Base-by-base conservation (phyloP, 2,797 vertebrate species). In the Siniperca undulata region DNA sequence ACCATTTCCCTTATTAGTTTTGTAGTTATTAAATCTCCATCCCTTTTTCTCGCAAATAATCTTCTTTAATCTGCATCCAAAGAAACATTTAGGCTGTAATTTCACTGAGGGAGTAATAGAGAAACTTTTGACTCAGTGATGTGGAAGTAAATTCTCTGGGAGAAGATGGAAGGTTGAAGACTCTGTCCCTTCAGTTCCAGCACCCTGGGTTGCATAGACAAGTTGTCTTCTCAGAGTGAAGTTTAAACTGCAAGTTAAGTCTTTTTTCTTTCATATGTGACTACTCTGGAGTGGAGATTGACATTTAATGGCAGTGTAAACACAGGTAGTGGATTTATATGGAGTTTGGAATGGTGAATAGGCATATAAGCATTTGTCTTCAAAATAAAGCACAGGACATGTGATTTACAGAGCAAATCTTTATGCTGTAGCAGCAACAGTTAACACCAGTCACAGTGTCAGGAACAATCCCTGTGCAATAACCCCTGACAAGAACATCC, bases 21-120 rank as follows among this genome's bases (percentile, higher is more conserved):
- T 90, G 89, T 85, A 84, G 86, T 89, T 90, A 90, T 91, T 90
- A 82, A 88, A 92, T 91, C 84, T 92, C 78, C 77, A 79, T 84
- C 61, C 61, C 58, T 61, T 87, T 81, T 84, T 42, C 67, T 67
- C 8, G 16, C 80, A 86, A 88, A 89, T 86, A 81, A 81, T 85
- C 74, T 87, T 78, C 74, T 85, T 82, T 89, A 78, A 87, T 89
- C 66, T 88, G 72, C 80, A 89, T 87, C 65, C 69, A 78, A 77
- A 77, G 70, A 83, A 87, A 84, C 71, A 82, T 70, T 85, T 50
- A 58, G 53, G 65, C 30, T 82, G 55, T 82, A 72, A 84, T 80
- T 76, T 81, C 53, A 67, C 61, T 74, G 77, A 77, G 82, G 77
- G 56, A 81, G 69, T 77, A 72, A 83, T 61, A 36, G 61, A 74